These are phyloP conservation scores for Enteromius afrohamiltoni DNA, from an alignment of 2,797 vertebrate species.

Conservation along the genomic window DNA sequence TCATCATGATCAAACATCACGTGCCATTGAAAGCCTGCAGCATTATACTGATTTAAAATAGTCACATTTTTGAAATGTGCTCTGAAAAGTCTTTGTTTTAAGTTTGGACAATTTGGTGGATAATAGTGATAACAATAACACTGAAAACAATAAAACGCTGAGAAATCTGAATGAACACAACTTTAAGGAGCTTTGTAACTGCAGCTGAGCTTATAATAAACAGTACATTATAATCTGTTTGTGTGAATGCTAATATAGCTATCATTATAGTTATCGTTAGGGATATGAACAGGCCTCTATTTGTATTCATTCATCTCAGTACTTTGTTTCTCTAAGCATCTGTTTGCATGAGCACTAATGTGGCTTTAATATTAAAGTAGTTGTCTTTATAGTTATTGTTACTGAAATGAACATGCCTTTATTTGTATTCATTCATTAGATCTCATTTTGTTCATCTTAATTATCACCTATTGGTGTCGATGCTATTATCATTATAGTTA, in stretches of 20 bases:
- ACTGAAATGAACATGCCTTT: background rate
- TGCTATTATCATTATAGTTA: background rate
- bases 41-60: background rate
- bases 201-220: background rate
- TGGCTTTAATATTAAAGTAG: background rate
- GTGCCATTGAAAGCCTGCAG: background rate
- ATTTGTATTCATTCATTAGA: background rate
- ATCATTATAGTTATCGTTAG: background rate
- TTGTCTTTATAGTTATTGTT: background rate
- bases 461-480: background rate
- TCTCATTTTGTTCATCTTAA: background rate
- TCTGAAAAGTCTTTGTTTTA: background rate
- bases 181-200: background rate
- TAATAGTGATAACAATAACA: background rate
- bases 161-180: background rate
- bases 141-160: background rate
- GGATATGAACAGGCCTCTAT: background rate
- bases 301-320: background rate
- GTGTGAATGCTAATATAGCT: background rate
- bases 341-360: background rate
- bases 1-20: slow-evolving; percentile 2
- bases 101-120: background rate
- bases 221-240: background rate
- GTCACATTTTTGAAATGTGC: background rate
- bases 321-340: background rate